phyloP scores from a whole-genome alignment of 2,113 vertebrate species.

The Sinocyclocheilus rhinocerous region DNA sequence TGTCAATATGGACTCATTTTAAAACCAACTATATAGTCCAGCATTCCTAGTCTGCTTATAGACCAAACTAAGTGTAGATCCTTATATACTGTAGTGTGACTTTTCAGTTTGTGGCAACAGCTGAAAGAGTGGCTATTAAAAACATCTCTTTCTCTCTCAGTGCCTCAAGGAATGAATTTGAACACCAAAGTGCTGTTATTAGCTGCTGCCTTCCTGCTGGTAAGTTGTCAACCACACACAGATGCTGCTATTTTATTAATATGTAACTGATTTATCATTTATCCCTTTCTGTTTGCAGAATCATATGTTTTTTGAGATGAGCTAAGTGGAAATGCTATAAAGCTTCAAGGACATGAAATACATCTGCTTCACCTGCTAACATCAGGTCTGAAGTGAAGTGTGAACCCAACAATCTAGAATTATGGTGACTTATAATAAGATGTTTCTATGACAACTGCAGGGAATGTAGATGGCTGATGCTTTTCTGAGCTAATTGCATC shows the following conservation, averaged over 20 bases:
- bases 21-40: no score
- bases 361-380: not conserved
- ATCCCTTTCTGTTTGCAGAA: constrained; percentile 63
- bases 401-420: not conserved
- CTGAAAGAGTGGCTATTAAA: not conserved
- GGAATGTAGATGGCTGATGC: not conserved
- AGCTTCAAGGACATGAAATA: not conserved
- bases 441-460: constrained; percentile 1
- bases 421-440: not conserved
- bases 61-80: not conserved
- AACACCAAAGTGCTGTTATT: constrained; percentile 73
- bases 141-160: constrained; percentile 59
- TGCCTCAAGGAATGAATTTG: constrained; percentile 67
- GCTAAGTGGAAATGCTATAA: constrained; percentile 51
- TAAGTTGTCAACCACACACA: constrained; percentile 53
- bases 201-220: constrained; percentile 74
- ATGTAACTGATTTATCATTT: not conserved
- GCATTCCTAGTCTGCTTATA: not conserved
- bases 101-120: not conserved
- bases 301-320: constrained; percentile 82
- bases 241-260: not conserved
- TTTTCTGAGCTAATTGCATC: not conserved
- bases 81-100: not conserved
- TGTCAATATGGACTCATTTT: no score
- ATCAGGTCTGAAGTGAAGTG: not conserved